Base-by-base conservation (phyloP, 2,888 invertebrate genomes). In the Eucriotettix oculatus region DNA sequence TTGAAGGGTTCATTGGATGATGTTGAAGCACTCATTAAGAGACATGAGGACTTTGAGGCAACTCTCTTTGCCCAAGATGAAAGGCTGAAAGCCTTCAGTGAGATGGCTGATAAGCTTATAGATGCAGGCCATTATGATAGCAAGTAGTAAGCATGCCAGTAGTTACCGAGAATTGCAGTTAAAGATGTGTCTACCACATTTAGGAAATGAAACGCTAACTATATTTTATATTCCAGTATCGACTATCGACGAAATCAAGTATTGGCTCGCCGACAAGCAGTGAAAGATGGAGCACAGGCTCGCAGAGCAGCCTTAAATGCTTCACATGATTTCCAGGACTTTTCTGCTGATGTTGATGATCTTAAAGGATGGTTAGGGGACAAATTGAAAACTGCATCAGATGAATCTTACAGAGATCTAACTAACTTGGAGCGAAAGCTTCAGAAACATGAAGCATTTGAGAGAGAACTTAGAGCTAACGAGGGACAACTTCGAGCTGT, bases 391-490 rank as follows among this genome's bases (percentile, higher is more conserved):
- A 90, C 91, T 0, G 95, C 95, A 0, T 85, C 86, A 1, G 96
- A 97, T 68, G 94, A 96, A 72, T 93, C 88, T 63, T 96, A 95
- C 73, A 78, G 92, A 16, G 95, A 96, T 69, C 76, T 96, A 16
- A 86, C 82, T 52, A 96, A 97, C 72, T 74, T 94, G 64, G 92
- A 94, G 65, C 80, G 94, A 1, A 96, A 96, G 71, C 75, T 95
- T 1, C 94, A 96, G 74, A 95, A 95, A 70, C 98, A 99, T 71
- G 92, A 95, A 72, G 96, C 97, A 0, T 97, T 98, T 70, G 96
- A 97, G 69, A 79, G 96, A 1, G 98, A 99, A 71, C 75, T 99
- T 17, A 82, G 90, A 56, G 93, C 97, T 1, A 98, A 97, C 69
- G 94, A 97, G 72, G 93, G 92, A 14, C 90, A 95, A 68, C 77